phyloP scores from a whole-genome alignment of 1,140 invertebrate species.

The Drosophila sp. region DNA sequence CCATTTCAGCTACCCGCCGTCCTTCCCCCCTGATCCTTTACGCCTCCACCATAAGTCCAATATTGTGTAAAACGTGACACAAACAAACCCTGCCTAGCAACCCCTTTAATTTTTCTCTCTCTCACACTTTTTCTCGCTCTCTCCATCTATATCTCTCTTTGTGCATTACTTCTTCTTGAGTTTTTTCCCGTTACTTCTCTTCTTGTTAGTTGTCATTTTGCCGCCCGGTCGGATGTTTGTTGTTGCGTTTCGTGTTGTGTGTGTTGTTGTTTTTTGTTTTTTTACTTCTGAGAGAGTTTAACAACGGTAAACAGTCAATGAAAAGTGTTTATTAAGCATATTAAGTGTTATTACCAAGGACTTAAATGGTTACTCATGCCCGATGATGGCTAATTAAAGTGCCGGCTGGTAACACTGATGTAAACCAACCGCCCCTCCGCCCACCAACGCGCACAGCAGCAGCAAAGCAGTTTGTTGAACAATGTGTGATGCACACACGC shows the following conservation, averaged over 20 bases:
- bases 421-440: background rate
- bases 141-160: background rate
- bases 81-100: conserved; percentile 33
- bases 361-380: background rate
- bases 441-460: background rate
- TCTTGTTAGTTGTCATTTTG: conserved; percentile 67
- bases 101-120: conserved; percentile 28
- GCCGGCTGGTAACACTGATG: conserved; percentile 1
- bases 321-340: background rate
- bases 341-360: conserved; percentile 1
- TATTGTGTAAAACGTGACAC: conserved; percentile 7
- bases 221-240: conserved; percentile 70
- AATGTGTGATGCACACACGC: background rate
- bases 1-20: background rate
- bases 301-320: conserved; percentile 32
- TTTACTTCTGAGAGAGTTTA: conserved; percentile 21
- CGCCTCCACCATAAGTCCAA: background rate
- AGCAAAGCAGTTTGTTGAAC: conserved; percentile 5
- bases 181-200: conserved; percentile 30
- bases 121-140: conserved; percentile 16
- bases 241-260: conserved; percentile 28
- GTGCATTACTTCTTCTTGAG: conserved; percentile 11
- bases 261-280: conserved; percentile 9
- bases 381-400: background rate
- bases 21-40: background rate